A percentile compares a stretch with the other conserved stretches of the same genome.
Evolutionary conservation across 2,797 vertebrate species (phyloP).

Genomic region (Sylvia borin): DNA sequence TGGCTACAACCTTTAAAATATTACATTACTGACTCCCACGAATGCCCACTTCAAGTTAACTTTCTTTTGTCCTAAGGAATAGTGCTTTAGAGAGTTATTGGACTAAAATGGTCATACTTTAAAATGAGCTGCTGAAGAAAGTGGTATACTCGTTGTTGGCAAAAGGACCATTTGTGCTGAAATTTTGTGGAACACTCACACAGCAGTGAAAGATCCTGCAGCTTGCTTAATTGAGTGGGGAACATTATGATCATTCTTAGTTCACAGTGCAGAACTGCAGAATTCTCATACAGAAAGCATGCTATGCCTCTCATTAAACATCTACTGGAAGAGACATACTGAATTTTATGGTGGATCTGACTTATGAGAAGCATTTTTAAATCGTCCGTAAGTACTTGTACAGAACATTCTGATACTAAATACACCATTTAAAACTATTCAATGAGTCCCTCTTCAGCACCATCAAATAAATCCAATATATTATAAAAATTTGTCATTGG

Average conservation of each 20-base stretch:
- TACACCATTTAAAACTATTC: background rate
- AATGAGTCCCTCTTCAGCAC: background rate
- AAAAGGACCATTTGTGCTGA: background rate
- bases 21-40: background rate
- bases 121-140: background rate
- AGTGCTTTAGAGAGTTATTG: background rate
- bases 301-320: background rate
- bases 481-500: background rate
- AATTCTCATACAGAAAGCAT: background rate
- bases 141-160: background rate
- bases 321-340: background rate
- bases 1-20: background rate
- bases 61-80: background rate
- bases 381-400: background rate
- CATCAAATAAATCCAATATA: background rate
- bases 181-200: background rate
- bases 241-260: background rate
- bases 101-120: background rate
- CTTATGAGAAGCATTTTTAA: background rate
- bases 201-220: background rate
- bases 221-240: constrained; percentile 4
- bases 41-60: background rate
- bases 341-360: background rate
- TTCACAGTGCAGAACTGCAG: background rate
- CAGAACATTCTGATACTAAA: background rate